Base-by-base conservation (phyloP, 2,888 invertebrate genomes). In the Rosalia funebris region DNA sequence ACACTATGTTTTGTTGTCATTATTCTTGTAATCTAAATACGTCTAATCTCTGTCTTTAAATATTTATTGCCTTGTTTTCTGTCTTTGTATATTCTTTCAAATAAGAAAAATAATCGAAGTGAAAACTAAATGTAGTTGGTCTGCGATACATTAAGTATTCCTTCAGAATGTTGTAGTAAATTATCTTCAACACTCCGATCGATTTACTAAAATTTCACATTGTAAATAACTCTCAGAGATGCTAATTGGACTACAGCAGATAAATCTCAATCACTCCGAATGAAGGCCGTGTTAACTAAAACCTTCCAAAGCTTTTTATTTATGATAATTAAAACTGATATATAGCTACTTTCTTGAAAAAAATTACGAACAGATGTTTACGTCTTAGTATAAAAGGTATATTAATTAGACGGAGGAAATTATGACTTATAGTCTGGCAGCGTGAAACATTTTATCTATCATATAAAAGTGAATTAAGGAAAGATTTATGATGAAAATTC, bases 401-500 rank as follows among this genome's bases (percentile, higher is more conserved):
- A 14, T 44, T 44, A 50, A 50, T 50, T 25, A 50, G 39, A 14
- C 20, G 37, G 39, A 25, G 39, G 25, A 39, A 50, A 50, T 37
- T 50, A 34, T 50, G 50, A 50, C 50, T 19, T 39, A 50, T 39
- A 31, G 39, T 39, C 39, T 37, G 14, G 15, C 39, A 2, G 19
- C 11, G 25, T 39, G 39, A 37, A 50, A 17, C 50, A 50, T 39
- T 50, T 50, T 20, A 36, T 25, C 15, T 50, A 50, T 39, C 19
- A 20, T n/a, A 50, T 50, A 50, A 50, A 50, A 39, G 50, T 19
- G 15, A 14, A 37, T 25, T 50, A 14, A 50, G 20, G 16, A n/a
- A 39, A 50, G 50, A 50, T 50, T 50, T 50, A 50, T 34, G 17
- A n/a, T 37, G 20, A 12, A 39, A 15, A 39, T 39, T 37, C 25